phyloP scores from a whole-genome alignment of 2,888 invertebrate genomes.

The Drosophila recens region DNA sequence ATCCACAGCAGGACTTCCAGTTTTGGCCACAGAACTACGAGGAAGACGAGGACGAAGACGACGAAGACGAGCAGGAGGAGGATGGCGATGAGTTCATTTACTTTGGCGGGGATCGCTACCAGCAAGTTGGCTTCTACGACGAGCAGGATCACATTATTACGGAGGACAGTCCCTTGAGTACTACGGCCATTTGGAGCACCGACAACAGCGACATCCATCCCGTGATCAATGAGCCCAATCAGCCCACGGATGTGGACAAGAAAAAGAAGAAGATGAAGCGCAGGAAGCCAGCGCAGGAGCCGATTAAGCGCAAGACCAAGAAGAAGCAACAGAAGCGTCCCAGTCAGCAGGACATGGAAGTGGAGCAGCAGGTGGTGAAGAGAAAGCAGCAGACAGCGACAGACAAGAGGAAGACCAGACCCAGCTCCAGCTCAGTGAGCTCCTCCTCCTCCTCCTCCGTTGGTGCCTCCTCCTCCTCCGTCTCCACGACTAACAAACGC shows the following conservation, averaged over 20 bases:
- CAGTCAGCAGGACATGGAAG: not conserved
- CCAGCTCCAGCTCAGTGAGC: not conserved
- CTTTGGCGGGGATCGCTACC: slow-evolving; percentile 31
- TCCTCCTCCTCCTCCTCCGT: slow-evolving; percentile 1
- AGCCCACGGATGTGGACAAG: slow-evolving; percentile 27
- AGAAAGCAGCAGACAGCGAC: slow-evolving; percentile 18
- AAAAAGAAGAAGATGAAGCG: slow-evolving; percentile 41
- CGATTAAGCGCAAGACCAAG: not conserved
- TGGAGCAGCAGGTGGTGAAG: slow-evolving; percentile 16
- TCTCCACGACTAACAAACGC: slow-evolving; percentile 13
- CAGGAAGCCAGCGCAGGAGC: slow-evolving; percentile 10
- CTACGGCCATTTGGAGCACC: slow-evolving; percentile 74
- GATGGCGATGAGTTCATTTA: slow-evolving; percentile 46
- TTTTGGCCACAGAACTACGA: slow-evolving; percentile 40
- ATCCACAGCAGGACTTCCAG: slow-evolving; percentile 3
- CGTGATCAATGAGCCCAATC: slow-evolving; percentile 48
- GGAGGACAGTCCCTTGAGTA: slow-evolving; percentile 58
- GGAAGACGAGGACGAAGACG: slow-evolving; percentile 12
- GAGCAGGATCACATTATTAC: slow-evolving; percentile 46
- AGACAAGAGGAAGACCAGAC: slow-evolving; percentile 23
- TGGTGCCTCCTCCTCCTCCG: not conserved
- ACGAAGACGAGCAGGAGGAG: not conserved
- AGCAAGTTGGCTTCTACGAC: slow-evolving; percentile 45
- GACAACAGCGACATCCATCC: slow-evolving; percentile 59
- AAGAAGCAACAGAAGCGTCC: slow-evolving; percentile 23